Conservation (phyloP, 2,888 invertebrate genomes). For the Rhodophaea formosa region DNA sequence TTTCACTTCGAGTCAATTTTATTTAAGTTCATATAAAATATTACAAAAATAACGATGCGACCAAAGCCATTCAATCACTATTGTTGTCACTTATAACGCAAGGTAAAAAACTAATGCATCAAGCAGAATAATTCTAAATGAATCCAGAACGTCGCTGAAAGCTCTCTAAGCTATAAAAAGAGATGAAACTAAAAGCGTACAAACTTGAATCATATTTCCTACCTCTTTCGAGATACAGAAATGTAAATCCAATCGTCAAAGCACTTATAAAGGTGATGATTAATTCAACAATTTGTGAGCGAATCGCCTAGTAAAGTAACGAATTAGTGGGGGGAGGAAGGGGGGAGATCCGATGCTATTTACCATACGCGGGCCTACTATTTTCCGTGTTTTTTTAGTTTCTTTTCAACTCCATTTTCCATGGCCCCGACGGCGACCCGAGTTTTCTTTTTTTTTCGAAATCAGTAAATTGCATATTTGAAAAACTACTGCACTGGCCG, state of each 20-base stretch:
- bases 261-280: neutral
- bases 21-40: too few relatives aligned
- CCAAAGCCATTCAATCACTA: too few relatives aligned
- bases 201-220: neutral
- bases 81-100: too few relatives aligned
- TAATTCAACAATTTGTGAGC: slow-evolving; percentile 31
- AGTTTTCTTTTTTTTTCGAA: slow-evolving; percentile 64
- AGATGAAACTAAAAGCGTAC: too few relatives aligned
- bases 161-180: too few relatives aligned
- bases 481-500: slow-evolving; percentile 65
- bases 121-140: too few relatives aligned
- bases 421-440: slow-evolving; percentile 59
- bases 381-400: slow-evolving; percentile 57
- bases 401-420: slow-evolving; percentile 69
- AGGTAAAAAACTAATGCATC: too few relatives aligned
- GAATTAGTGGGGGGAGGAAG: slow-evolving; percentile 50
- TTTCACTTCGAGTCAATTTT: too few relatives aligned
- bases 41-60: too few relatives aligned
- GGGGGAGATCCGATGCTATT: slow-evolving; percentile 54
- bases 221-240: neutral
- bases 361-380: slow-evolving; percentile 69
- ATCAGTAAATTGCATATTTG: slow-evolving; percentile 80
- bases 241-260: neutral
- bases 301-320: slow-evolving; percentile 37
- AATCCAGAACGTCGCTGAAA: too few relatives aligned